Evolutionary conservation across 2,888 invertebrate species (phyloP), one percentile per base, ranked within the genome.

Genomic region (Leptopilina drosophilae): DNA sequence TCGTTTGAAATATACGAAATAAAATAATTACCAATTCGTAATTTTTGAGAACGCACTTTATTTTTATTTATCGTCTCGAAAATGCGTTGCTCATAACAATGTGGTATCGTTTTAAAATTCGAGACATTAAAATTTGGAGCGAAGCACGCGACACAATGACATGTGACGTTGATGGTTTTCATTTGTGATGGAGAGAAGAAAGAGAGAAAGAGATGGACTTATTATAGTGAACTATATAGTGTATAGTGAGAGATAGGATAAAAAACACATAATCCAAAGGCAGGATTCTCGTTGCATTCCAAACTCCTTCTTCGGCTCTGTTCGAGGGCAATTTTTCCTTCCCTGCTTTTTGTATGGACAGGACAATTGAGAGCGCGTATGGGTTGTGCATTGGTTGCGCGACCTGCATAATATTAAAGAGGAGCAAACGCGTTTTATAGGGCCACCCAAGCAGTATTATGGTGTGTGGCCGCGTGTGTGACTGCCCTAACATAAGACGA

Each of bases 331-430:
- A 79, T 80, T 79, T 82, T 83, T 79, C 78, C 81, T 78, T 76
- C 66, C 69, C 77, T 67, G 73, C 42, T 81, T 84, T 84, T 81
- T 81, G 81, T 81, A 77, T 75, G 78, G 80, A 62, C 79, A 82
- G 85, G 82, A 87, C 87, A 88, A 89, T 87, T 85, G 85, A 84
- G 85, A 84, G 83, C 83, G 84, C 83, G 83, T 87, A 86, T 82
- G 82, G 87, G 87, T 84, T 85, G 33, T 33, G 86, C 85, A 85
- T 80, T 82, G 82, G 87, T 84, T 85, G 86, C 85, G 86, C 82
- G 85, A 81, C 84, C 87, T 85, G 89, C 88, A 90, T 89, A 90
- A 90, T 87, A 88, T 89, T 88, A 88, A 42, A 86, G 87, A 86
- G 87, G 12, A 85, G 85, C 84, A 87, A 42, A 87, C 84, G 85